Base-by-base conservation (phyloP, 2,113 vertebrate genomes). In the Bungarus multicinctus region DNA sequence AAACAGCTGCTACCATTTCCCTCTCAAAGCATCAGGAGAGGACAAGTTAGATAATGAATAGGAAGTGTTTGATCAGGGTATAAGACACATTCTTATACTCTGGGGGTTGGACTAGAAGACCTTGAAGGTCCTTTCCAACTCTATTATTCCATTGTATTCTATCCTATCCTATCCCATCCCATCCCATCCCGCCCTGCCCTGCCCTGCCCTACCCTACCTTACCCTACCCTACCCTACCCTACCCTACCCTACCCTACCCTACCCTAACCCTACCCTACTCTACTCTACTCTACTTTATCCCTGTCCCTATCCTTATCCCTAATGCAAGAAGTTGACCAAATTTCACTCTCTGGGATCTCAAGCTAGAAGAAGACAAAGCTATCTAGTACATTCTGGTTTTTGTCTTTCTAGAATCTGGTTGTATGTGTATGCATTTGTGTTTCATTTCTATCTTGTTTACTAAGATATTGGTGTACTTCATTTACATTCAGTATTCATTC, bases 151-250 rank as follows among this genome's bases (percentile, higher is more conserved):
- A 16, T 53, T 16, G 14, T 53, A 16, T 16, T 12, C 52, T 53
- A 53, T 53, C 2, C 52, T 53, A 18, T 22, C 5, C 54, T 55
- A 3, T 22, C 5, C 54, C 22, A 3, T 20, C 5, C 54, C 20
- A 5, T 55, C 2, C 54, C 22, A 55, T 0, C 2, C 16, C 20
- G 20, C 0, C 3, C 14, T 47, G 8, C 1, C 8, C 47, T 47
- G 8, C 1, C 8, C 47, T 47, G 8, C 1, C 8, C 53, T 16
- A 53, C 3, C 16, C 12, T 16, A 53, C 3, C 16, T n/a, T 55
- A 20, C 2, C 2, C 54, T 55, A 55, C 0, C 2, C 16, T 54
- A 54, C 0, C 3, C 14, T 47, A 47, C 1, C 8, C 47, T 47
- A 47, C 1, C 8, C 47, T 47, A 47, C 1, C 8, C 53, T 16